Conservation (phyloP, 2,797 vertebrate species). For the Miichthys miiuy region DNA sequence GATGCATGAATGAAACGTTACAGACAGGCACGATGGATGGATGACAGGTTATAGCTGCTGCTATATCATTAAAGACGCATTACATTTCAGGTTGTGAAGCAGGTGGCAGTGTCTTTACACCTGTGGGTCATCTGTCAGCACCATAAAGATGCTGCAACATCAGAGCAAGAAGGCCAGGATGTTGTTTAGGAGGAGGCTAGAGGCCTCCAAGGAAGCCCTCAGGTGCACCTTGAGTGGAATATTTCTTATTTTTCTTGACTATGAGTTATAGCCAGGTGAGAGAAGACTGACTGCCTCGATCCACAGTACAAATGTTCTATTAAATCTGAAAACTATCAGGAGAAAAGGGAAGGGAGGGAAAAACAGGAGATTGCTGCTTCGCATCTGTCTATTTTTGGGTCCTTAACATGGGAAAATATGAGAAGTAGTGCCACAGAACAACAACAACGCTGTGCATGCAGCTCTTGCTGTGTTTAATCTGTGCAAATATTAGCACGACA, state of each 20-base stretch:
- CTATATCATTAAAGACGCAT: background rate
- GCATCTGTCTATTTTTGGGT: conserved; percentile 1
- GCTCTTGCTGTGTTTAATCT: background rate
- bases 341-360: background rate
- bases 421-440: conserved; percentile 13
- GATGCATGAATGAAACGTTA: conserved; percentile 40
- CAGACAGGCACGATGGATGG: conserved; percentile 16
- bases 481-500: conserved; percentile 7
- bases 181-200: no score
- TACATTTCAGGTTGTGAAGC: conserved; percentile 25
- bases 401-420: background rate
- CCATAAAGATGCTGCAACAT: background rate
- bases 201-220: background rate
- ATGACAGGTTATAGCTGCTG: background rate
- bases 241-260: background rate
- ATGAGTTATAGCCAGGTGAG: background rate
- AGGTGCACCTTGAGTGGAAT: background rate
- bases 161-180: background rate
- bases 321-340: background rate
- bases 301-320: background rate
- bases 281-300: background rate
- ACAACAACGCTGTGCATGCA: background rate
- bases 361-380: background rate
- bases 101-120: background rate
- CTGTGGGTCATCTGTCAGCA: conserved; percentile 26